Percentiles rank a stretch among this genome's conserved stretches.
phyloP scores from a whole-genome alignment of 2,888 invertebrate genomes.

The Drosophila cognata region DNA sequence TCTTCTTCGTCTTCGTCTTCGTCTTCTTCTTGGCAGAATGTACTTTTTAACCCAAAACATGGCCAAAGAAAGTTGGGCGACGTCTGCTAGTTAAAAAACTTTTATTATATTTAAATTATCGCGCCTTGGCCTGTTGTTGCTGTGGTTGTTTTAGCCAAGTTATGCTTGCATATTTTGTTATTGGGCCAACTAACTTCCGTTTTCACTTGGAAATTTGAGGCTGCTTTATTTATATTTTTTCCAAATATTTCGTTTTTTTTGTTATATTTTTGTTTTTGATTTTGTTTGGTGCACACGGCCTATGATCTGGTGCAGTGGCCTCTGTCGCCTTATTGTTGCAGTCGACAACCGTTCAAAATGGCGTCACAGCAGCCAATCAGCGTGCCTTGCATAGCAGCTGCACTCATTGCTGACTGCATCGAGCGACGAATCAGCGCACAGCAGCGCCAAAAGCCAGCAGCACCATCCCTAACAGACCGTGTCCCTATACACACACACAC shows the following conservation, averaged over 20 bases:
- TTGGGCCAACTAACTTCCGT: slow-evolving; percentile 41
- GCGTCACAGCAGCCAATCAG: slow-evolving; percentile 66
- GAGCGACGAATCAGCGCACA: slow-evolving; percentile 66
- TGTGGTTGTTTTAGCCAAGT: slow-evolving; percentile 18
- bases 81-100: slow-evolving; percentile 50
- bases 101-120: slow-evolving; percentile 69
- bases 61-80: slow-evolving; percentile 60
- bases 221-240: slow-evolving; percentile 1
- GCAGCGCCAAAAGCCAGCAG: slow-evolving; percentile 25
- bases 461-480: slow-evolving; percentile 47
- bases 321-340: slow-evolving; percentile 33
- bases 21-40: slow-evolving; percentile 48
- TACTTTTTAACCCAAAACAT: slow-evolving; percentile 66
- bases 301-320: slow-evolving; percentile 48
- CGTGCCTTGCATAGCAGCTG: slow-evolving; percentile 50
- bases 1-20: slow-evolving; percentile 33
- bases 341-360: slow-evolving; percentile 46
- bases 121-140: slow-evolving; percentile 30
- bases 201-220: slow-evolving; percentile 49
- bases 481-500: slow-evolving; percentile 43
- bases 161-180: slow-evolving; percentile 10
- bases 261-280: background rate
- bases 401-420: slow-evolving; percentile 62
- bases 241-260: background rate
- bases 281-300: slow-evolving; percentile 13